phyloP scores from a whole-genome alignment of 1,140 invertebrate species.

The Drosophila novamexicana region DNA sequence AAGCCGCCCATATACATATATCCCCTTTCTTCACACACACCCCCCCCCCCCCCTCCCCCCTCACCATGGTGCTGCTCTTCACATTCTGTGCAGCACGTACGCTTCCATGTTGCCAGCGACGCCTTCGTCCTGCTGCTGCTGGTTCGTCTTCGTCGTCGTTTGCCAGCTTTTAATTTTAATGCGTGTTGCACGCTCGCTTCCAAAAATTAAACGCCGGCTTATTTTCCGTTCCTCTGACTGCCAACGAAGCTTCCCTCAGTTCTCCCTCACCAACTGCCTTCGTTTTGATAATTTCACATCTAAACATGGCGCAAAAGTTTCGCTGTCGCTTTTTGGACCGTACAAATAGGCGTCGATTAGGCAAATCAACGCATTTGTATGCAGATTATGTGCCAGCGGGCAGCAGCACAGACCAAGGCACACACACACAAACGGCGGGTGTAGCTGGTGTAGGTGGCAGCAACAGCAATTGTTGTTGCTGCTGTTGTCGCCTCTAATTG shows the following conservation, averaged over 20 bases:
- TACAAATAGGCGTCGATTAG: constrained; percentile 81
- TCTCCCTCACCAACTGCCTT: not conserved
- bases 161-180: constrained; percentile 79
- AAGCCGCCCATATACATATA: not conserved
- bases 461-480: constrained; percentile 18
- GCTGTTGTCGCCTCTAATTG: constrained; percentile 67
- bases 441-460: not conserved
- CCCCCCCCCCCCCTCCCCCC: not conserved
- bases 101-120: constrained; percentile 27
- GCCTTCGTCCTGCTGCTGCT: constrained; percentile 18
- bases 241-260: not conserved
- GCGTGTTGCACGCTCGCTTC: constrained; percentile 73
- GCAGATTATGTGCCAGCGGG: constrained; percentile 76
- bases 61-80: constrained; percentile 14
- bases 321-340: constrained; percentile 49
- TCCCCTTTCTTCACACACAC: too few species aligned
- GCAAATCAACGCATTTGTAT: constrained; percentile 82
- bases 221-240: constrained; percentile 51
- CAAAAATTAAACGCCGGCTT: constrained; percentile 78
- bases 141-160: constrained; percentile 18
- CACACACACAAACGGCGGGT: not conserved
- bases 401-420: constrained; percentile 15
- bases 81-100: constrained; percentile 60
- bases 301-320: constrained; percentile 59
- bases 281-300: constrained; percentile 54